phyloP scores from a whole-genome alignment of 1,140 invertebrate genomes.

The Drosophila kikkawai region DNA sequence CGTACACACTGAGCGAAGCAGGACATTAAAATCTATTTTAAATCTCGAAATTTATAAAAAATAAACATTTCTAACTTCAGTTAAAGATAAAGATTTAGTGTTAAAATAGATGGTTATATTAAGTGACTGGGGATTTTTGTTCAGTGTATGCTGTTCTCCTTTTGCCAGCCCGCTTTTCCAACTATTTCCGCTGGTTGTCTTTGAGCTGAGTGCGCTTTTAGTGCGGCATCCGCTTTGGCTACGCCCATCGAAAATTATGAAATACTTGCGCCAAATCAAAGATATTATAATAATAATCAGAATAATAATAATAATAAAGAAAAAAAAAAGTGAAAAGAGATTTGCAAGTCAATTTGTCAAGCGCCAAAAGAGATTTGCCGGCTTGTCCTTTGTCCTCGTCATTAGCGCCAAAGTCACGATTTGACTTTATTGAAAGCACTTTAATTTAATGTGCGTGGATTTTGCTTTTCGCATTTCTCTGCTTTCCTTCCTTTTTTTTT shows the following conservation, averaged over 20 bases:
- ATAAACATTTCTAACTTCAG: too few relatives aligned
- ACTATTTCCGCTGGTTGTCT: constrained; percentile 77
- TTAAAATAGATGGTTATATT: too few relatives aligned
- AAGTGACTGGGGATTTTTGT: constrained; percentile 10
- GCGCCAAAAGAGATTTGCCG: constrained; percentile 44
- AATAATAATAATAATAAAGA: constrained; percentile 13
- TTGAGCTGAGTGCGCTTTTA: constrained; percentile 81
- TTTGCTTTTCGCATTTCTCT: constrained; percentile 44
- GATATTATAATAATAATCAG: constrained; percentile 31
- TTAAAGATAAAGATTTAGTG: neutral
- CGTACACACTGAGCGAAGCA: constrained; percentile 44
- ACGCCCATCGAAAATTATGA: constrained; percentile 62
- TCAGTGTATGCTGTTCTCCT: constrained; percentile 12
- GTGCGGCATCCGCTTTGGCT: constrained; percentile 67
- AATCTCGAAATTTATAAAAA: neutral
- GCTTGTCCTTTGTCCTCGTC: constrained; percentile 47
- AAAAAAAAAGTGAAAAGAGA: constrained; percentile 44
- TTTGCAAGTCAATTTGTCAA: constrained; percentile 83
- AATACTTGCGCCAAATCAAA: constrained; percentile 54
- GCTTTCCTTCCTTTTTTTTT: constrained; percentile 30
- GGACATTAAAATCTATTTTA: neutral
- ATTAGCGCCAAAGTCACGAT: constrained; percentile 80
- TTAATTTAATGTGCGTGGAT: constrained; percentile 82
- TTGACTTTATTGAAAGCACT: constrained; percentile 83
- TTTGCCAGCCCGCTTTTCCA: constrained; percentile 25